Evolutionary conservation across 2,888 invertebrate genomes (phyloP).

Genomic region (Himalopsyche tibetana): DNA sequence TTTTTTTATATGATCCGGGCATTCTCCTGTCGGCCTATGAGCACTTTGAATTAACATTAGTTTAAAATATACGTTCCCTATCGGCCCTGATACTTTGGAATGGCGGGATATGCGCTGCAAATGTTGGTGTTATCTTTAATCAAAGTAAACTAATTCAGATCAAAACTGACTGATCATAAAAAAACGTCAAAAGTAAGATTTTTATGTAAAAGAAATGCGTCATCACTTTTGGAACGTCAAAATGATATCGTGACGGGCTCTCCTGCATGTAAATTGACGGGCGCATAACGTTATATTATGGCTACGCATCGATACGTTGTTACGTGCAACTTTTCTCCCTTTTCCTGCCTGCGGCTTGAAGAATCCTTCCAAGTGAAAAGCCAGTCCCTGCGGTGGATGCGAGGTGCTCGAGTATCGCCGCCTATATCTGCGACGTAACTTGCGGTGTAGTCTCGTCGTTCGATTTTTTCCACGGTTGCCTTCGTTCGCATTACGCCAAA

Average conservation of each 20-base stretch:
- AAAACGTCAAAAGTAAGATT: too few relatives aligned
- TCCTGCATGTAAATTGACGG: slow-evolving; percentile 33
- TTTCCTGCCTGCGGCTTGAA: slow-evolving; percentile 15
- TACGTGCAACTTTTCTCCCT: slow-evolving; percentile 13
- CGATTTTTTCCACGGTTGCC: slow-evolving; percentile 21
- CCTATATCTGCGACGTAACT: slow-evolving; percentile 10
- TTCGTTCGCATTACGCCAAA: slow-evolving; percentile 31
- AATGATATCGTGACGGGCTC: neutral
- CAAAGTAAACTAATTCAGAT: too few relatives aligned
- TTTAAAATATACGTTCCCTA: too few relatives aligned
- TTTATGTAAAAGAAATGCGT: too few relatives aligned
- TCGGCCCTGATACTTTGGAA: too few relatives aligned
- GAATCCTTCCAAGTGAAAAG: slow-evolving; percentile 39
- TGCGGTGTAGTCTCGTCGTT: slow-evolving; percentile 19
- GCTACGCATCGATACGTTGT: neutral
- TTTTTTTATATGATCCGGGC: too few relatives aligned
- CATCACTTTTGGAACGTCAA: neutral
- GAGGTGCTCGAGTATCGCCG: slow-evolving; percentile 6
- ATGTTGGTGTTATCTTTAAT: too few relatives aligned
- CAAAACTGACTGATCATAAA: too few relatives aligned
- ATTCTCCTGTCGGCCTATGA: too few relatives aligned
- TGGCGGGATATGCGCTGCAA: too few relatives aligned
- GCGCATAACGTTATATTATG: slow-evolving; percentile 1
- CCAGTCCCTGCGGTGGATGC: slow-evolving; percentile 41
- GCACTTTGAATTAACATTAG: too few relatives aligned